These are phyloP conservation scores for Eulithis prunata DNA, from an alignment of 2,888 invertebrate genomes.

Conservation along the genomic window DNA sequence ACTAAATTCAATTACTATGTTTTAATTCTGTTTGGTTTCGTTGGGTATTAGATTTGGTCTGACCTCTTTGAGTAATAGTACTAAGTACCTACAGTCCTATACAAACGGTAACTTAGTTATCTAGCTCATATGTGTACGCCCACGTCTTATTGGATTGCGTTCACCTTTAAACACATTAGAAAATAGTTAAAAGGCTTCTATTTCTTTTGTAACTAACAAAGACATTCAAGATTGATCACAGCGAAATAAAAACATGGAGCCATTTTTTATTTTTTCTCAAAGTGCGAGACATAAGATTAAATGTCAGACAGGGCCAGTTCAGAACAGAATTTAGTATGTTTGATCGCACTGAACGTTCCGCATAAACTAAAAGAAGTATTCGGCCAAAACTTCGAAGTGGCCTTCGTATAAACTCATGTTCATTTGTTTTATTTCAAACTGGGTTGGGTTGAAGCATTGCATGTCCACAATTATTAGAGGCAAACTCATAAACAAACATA, in stretches of 20 bases:
- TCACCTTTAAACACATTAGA: conserved; percentile 24
- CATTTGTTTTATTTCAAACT: conserved; percentile 1
- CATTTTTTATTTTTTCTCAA: too few relatives aligned
- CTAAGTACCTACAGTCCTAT: neutral
- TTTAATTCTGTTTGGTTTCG: too few relatives aligned
- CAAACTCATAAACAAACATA: conserved; percentile 28
- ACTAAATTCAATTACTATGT: too few relatives aligned
- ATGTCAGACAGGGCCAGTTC: too few relatives aligned
- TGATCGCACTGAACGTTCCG: too few relatives aligned
- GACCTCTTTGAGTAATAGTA: neutral
- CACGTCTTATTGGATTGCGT: conserved; percentile 26
- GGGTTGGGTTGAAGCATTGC: conserved; percentile 20
- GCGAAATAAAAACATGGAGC: conserved; percentile 14
- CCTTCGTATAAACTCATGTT: neutral
- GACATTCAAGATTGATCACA: conserved; percentile 3
- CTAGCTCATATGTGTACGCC: neutral
- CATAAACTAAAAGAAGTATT: too few relatives aligned
- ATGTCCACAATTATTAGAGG: conserved; percentile 27
- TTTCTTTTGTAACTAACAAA: conserved; percentile 11
- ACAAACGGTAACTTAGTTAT: neutral
- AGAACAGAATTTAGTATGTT: too few relatives aligned
- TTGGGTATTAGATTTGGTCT: neutral
- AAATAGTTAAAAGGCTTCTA: conserved; percentile 23
- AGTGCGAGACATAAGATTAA: too few relatives aligned
- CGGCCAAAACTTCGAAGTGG: neutral